Evolutionary conservation across 1,140 invertebrate genomes (phyloP), one percentile per base, ranked within the genome.

Genomic region (Patella vulgata): DNA sequence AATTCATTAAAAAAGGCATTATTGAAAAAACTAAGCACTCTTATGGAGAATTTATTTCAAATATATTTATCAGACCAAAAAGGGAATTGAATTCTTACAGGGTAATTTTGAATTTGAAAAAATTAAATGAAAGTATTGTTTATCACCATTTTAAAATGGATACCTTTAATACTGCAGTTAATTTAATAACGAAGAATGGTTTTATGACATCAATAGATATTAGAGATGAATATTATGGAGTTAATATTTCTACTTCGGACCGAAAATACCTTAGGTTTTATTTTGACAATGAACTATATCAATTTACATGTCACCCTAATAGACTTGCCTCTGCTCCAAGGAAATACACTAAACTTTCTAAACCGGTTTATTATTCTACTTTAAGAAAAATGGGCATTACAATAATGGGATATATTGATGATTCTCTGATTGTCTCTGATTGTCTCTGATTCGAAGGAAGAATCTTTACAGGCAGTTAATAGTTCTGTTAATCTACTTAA

Each of bases 111-210:
- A 66, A 66, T 52, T 30, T 58, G 8, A 66, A 54, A 44, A 39
- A 53, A 19, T 48, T 61, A 27, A 62, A 57, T 47, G 47, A 61
- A 31, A 36, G 6, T 21, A 40, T 62, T 11, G 14, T 25, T 31
- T 61, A 60, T 33, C 30, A 52, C 14, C 64, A 62, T 62, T 66
- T 61, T 52, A 66, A 66, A 51, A 62, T 66, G 47, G 64, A 61
- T 25, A 57, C 48, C 19, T 47, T 66, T 51, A 28, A 62, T 57
- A 50, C 11, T n/a, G 59, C 53, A 1, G 14, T 66, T 12, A 17
- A 23, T 19, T n/a, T 66, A 6, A 43, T 61, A 33, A 46, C 44
- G 17, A 48, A 56, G 47, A 31, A 51, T 58, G 47, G 40, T 21
- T 61, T 19, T 17, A 39, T 66, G 30, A 59, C 54, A 19, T 66